Conservation (phyloP, 2,888 invertebrate species). For the Acleris laterana region DNA sequence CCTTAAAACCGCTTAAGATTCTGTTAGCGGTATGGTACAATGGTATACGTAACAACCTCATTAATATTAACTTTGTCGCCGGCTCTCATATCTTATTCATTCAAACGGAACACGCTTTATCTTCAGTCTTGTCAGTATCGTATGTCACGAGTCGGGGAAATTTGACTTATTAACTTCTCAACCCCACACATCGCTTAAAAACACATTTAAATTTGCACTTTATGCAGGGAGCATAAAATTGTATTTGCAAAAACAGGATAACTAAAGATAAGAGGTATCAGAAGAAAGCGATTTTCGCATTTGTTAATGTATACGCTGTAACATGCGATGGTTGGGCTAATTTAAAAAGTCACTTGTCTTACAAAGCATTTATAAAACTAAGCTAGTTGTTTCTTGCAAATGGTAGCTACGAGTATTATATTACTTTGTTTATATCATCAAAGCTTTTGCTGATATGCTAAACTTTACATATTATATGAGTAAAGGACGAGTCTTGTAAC, state of each 20-base stretch:
- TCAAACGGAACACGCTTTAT: conserved; percentile 48
- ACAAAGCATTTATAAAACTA: not conserved
- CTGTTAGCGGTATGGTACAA: conserved; percentile 39
- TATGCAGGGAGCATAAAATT: too few species aligned
- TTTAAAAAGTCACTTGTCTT: conserved; percentile 7
- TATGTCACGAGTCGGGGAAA: conserved; percentile 19
- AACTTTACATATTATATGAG: too few species aligned
- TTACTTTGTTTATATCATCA: too few species aligned
- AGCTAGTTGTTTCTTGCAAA: not conserved
- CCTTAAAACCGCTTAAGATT: conserved; percentile 16
- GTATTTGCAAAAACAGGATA: too few species aligned
- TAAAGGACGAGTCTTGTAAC: too few species aligned
- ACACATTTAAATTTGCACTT: too few species aligned
- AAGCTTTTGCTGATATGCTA: too few species aligned
- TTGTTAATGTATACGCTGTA: conserved; percentile 24
- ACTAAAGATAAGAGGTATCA: too few species aligned
- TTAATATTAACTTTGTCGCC: conserved; percentile 50
- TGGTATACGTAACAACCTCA: conserved; percentile 50
- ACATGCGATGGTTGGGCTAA: conserved; percentile 16
- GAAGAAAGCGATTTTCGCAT: conserved; percentile 6
- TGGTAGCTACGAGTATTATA: too few species aligned
- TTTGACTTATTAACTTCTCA: not conserved
- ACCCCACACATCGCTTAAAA: too few species aligned
- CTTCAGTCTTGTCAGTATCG: conserved; percentile 41
- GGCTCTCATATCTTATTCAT: conserved; percentile 51